Conservation (phyloP, 2,888 invertebrate genomes). For the Pogonocherus hispidulus region DNA sequence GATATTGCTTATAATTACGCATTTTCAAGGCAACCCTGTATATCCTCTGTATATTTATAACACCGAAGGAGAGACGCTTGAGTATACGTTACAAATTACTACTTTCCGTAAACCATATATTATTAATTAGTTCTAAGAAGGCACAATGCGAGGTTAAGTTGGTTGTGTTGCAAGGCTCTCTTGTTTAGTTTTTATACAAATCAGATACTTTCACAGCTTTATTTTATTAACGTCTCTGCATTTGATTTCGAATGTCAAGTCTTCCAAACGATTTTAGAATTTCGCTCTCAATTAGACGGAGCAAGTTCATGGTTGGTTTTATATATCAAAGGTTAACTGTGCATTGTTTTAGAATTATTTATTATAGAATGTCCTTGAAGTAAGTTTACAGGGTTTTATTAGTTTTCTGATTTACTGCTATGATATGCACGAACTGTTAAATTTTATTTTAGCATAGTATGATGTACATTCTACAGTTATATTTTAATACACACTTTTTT, state of each 20-base stretch:
- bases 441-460: too few relatives aligned
- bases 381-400: not conserved
- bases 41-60: not conserved
- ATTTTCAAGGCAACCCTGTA: not conserved
- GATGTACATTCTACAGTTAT: too few relatives aligned
- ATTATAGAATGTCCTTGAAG: not conserved
- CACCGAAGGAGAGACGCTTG: not conserved
- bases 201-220: not conserved
- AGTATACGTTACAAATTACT: conserved; percentile 4
- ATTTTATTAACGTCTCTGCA: not conserved
- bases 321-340: not conserved
- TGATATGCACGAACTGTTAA: too few relatives aligned
- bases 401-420: too few relatives aligned
- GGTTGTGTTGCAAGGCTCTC: not conserved
- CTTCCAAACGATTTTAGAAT: not conserved
- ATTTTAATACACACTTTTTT: too few relatives aligned
- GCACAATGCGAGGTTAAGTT: conserved; percentile 7
- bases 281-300: not conserved
- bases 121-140: conserved; percentile 14
- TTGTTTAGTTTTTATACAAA: conserved; percentile 1
- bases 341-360: not conserved
- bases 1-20: not conserved
- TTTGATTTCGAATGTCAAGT: not conserved
- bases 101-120: not conserved
- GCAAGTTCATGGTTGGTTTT: not conserved